Conservation (phyloP, 1,140 invertebrate genomes). For the Riptortus pedestris region DNA sequence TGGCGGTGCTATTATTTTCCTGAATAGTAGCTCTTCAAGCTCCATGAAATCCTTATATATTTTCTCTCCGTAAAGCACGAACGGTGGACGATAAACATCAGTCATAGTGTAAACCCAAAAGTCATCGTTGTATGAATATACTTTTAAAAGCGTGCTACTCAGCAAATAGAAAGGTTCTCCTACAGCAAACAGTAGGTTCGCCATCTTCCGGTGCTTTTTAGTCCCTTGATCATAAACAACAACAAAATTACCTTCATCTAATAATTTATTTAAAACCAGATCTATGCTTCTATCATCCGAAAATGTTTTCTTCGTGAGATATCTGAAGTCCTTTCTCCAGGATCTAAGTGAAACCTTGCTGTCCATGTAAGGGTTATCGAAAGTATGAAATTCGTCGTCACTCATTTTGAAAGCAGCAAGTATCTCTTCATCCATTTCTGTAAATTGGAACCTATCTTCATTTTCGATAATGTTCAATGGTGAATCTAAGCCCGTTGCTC, state of each 20-base stretch:
- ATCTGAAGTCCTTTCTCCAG: too few relatives aligned
- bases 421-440: too few relatives aligned
- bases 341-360: too few relatives aligned
- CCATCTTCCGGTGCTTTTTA: neutral
- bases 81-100: neutral
- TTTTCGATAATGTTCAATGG: too few relatives aligned
- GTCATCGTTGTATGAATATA: neutral
- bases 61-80: neutral
- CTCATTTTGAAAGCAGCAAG: too few relatives aligned
- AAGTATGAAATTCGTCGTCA: too few relatives aligned
- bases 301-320: too few relatives aligned
- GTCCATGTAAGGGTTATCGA: too few relatives aligned
- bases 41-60: neutral
- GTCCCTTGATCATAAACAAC: neutral
- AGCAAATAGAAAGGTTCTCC: neutral
- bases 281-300: too few relatives aligned
- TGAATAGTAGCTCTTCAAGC: neutral
- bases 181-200: neutral
- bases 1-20: neutral
- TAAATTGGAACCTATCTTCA: too few relatives aligned
- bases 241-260: neutral
- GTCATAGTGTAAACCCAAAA: neutral
- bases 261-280: neutral
- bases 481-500: too few relatives aligned
- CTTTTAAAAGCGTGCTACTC: neutral